Evolutionary conservation across 2,888 invertebrate genomes (phyloP), one percentile per base, ranked within the genome.

Genomic region (Neocrepidodera transversa): DNA sequence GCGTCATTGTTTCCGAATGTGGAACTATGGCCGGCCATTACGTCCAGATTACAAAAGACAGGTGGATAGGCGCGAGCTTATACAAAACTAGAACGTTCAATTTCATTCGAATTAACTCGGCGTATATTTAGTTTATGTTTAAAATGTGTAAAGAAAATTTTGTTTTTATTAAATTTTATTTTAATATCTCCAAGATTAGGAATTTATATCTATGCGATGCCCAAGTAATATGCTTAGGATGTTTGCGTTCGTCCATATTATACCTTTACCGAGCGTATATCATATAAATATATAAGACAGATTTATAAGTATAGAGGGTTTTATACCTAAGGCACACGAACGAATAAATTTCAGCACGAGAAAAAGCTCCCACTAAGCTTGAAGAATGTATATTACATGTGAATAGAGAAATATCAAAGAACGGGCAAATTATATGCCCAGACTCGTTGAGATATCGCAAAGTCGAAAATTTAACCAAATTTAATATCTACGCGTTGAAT

Each of bases 371-470:
- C n/a, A 71, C 68, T 69, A 66, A 70, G 66, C 68, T 58, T 59
- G 59, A 62, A 63, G 68, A 68, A 74, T 71, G 68, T 67, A 68
- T 67, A 68, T 70, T 72, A 73, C 70, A 73, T 72, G 71, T 71
- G 73, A 73, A 74, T 74, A 73, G 71, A 69, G 72, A 70, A 74
- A 75, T 70, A 71, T 68, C 68, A 64, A 65, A 69, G 66, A 67
- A 69, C 65, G 13, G 68, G 68, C 70, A 69, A 74, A 74, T 73
- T 74, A 74, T 71, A 71, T 71, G 28, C 42, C 18, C 16, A 26
- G 36, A 45, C 36, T n/a, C n/a, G n/a, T n/a, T n/a, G n/a, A n/a
- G n/a, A n/a, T n/a, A n/a, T n/a, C n/a, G n/a, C n/a, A n/a, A n/a
- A n/a, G n/a, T n/a, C n/a, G n/a, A n/a, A n/a, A n/a, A n/a, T n/a